These are phyloP conservation scores for Tenthredo amoena DNA, from an alignment of 2,888 invertebrate genomes.

Conservation along the genomic window DNA sequence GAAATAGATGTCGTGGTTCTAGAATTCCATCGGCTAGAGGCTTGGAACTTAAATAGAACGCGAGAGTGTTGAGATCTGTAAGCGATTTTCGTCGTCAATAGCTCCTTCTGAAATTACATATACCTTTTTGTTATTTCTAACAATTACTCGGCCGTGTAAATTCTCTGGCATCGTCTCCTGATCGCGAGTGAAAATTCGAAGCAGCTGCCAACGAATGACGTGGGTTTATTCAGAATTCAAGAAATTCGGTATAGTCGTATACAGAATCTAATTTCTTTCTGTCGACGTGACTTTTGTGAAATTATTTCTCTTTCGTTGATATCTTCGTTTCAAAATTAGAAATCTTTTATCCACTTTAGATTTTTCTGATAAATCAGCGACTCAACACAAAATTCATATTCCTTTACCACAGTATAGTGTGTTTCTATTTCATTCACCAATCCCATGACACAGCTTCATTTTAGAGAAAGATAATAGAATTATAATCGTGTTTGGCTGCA, in stretches of 20 bases:
- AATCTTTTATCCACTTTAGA: neutral
- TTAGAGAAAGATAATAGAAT: neutral
- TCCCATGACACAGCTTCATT: neutral
- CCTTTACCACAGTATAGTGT: neutral
- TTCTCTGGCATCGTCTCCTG: neutral
- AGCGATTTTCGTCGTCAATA: conserved; percentile 7
- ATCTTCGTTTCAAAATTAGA: neutral
- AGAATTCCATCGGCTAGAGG: neutral
- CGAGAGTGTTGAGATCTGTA: neutral
- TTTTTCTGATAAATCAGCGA: neutral
- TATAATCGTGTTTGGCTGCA: neutral
- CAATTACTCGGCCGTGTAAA: conserved; percentile 10
- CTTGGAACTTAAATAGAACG: neutral
- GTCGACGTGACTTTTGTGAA: neutral
- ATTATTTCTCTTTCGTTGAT: neutral
- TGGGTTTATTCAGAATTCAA: neutral
- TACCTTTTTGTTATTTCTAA: neutral
- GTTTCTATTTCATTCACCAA: neutral
- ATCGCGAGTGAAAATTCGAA: conserved; percentile 10
- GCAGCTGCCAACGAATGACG: neutral
- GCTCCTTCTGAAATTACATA: neutral
- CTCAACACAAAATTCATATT: neutral
- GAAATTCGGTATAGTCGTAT: neutral
- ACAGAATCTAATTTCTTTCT: neutral
- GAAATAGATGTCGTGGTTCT: neutral